Evolutionary conservation across 2,888 invertebrate genomes (phyloP).

Genomic region (Cantharis rufa): DNA sequence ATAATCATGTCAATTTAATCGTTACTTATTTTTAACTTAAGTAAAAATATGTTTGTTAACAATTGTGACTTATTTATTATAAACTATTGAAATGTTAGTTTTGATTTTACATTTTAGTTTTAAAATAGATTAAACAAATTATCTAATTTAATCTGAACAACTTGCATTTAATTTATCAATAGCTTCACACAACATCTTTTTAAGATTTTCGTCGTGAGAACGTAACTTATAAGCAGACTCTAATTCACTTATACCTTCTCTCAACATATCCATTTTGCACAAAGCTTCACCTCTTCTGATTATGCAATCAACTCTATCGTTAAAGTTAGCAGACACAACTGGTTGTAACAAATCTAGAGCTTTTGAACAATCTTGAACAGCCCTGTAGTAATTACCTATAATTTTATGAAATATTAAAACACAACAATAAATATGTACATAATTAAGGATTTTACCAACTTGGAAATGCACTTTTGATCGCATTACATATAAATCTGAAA

Average conservation of each 20-base stretch:
- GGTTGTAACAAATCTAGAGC: slow-evolving; percentile 78
- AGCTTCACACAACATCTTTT: slow-evolving; percentile 58
- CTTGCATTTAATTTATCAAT: slow-evolving; percentile 8
- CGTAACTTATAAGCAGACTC: slow-evolving; percentile 71
- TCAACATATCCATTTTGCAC: slow-evolving; percentile 68
- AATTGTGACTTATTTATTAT: neutral
- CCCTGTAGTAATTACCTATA: slow-evolving; percentile 71
- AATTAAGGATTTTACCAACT: slow-evolving; percentile 36
- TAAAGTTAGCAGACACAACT: slow-evolving; percentile 70
- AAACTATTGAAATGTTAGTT: neutral
- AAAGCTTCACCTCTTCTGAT: slow-evolving; percentile 76
- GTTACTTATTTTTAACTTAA: neutral
- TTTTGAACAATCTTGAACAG: slow-evolving; percentile 62
- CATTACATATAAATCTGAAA: slow-evolving; percentile 75
- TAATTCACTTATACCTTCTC: slow-evolving; percentile 75
- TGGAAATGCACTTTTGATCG: slow-evolving; percentile 81
- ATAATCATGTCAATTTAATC: neutral
- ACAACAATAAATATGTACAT: neutral
- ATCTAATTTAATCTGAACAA: neutral
- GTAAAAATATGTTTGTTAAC: neutral
- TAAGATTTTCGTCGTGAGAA: slow-evolving; percentile 66
- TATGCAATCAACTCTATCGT: slow-evolving; percentile 73
- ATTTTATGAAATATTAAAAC: slow-evolving; percentile 3
- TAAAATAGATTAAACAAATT: neutral
- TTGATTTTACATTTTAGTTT: neutral